These are phyloP conservation scores for Callimorpha dominula DNA, from an alignment of 2,888 invertebrate genomes.

Conservation along the genomic window DNA sequence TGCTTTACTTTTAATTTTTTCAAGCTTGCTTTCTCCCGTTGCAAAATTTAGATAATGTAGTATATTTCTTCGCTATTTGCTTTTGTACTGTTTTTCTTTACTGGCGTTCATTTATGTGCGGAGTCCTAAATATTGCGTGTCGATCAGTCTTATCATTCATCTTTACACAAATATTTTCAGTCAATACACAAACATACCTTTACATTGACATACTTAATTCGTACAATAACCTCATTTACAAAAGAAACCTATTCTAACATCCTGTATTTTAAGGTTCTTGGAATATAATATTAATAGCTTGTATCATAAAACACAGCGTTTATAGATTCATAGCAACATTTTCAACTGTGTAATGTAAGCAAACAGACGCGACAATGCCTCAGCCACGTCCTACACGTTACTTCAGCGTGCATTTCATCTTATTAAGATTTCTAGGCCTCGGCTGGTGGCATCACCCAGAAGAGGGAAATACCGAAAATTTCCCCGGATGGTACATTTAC, in stretches of 20 bases:
- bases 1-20: slow-evolving; percentile 7
- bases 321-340: slow-evolving; percentile 23
- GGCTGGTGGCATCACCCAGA: slow-evolving; percentile 85
- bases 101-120: slow-evolving; percentile 30
- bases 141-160: slow-evolving; percentile 12
- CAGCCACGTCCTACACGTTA: slow-evolving; percentile 65
- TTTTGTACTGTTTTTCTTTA: slow-evolving; percentile 31
- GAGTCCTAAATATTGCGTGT: slow-evolving; percentile 38
- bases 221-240: no score
- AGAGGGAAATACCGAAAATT: slow-evolving; percentile 71
- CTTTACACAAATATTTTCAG: slow-evolving; percentile 13
- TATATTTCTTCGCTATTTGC: background rate
- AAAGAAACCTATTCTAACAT: slow-evolving; percentile 5
- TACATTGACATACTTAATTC: no score
- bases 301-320: slow-evolving; percentile 7
- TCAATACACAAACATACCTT: background rate
- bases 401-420: slow-evolving; percentile 71
- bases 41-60: background rate
- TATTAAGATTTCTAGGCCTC: slow-evolving; percentile 74
- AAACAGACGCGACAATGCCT: slow-evolving; percentile 41
- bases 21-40: background rate
- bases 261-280: slow-evolving; percentile 35
- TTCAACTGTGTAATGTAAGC: slow-evolving; percentile 7
- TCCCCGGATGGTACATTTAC: slow-evolving; percentile 74
- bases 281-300: slow-evolving; percentile 26